Conservation (phyloP, 1,140 invertebrate species). For the Sesamia nonagrioides region DNA sequence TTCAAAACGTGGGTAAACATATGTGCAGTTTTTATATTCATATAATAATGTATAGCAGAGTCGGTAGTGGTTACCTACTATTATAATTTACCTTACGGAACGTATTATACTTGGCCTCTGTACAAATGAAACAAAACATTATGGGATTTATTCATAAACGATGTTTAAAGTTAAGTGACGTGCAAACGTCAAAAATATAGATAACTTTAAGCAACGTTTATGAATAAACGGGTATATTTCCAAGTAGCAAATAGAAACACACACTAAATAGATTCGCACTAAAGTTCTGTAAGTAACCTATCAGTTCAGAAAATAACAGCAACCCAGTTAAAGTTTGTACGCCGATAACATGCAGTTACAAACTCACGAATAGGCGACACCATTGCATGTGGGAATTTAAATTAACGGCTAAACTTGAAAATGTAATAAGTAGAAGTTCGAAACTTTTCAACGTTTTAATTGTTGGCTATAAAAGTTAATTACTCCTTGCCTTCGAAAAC, state of each 20-base stretch:
- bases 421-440: constrained; percentile 33
- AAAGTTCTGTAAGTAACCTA: not conserved
- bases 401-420: constrained; percentile 37
- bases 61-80: too few species aligned
- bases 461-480: constrained; percentile 40
- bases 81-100: too few species aligned
- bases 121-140: not conserved
- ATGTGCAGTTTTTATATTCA: too few species aligned
- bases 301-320: constrained; percentile 1
- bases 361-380: constrained; percentile 28
- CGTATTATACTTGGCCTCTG: too few species aligned
- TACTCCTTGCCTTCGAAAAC: not conserved
- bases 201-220: too few species aligned
- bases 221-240: too few species aligned
- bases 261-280: constrained; percentile 6
- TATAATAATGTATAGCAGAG: too few species aligned
- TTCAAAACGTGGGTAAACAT: too few species aligned
- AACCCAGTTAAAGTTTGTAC: constrained; percentile 22
- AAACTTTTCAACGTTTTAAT: constrained; percentile 39
- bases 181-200: too few species aligned
- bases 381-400: constrained; percentile 43
- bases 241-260: not conserved
- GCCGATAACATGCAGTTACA: constrained; percentile 19
- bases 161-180: too few species aligned
- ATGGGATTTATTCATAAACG: too few species aligned